Conservation (phyloP, 2,113 vertebrate genomes). For the Mandrillus leucophaeus region DNA sequence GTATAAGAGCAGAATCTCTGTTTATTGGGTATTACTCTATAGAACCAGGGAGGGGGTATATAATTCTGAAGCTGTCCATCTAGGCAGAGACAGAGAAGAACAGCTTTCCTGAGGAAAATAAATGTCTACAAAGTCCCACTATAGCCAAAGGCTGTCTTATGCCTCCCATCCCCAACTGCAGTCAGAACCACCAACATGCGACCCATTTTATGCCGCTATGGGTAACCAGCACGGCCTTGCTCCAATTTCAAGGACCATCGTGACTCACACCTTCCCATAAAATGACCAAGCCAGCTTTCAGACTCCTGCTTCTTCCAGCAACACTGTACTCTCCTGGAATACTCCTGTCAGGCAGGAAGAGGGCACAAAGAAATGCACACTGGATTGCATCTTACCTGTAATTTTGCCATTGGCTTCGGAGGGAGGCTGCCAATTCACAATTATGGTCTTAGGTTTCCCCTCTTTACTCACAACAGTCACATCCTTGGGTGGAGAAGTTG, state of each 20-base stretch:
- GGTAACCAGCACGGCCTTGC: neutral
- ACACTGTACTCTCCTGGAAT: neutral
- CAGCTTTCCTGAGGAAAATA: neutral
- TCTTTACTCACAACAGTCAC: conserved; percentile 99
- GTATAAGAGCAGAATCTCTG: neutral
- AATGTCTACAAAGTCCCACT: neutral
- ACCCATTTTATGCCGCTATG: neutral
- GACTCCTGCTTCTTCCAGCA: neutral
- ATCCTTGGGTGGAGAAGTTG: conserved; percentile 97
- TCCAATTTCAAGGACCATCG: neutral
- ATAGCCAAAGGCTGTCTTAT: neutral
- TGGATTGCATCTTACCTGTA: conserved; percentile 86
- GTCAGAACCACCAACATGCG: neutral
- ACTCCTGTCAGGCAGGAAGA: neutral
- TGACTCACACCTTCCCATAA: neutral
- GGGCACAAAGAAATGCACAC: neutral
- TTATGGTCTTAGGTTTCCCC: conserved; percentile 96
- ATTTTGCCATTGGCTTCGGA: conserved; percentile 99
- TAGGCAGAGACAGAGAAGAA: neutral
- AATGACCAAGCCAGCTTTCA: neutral
- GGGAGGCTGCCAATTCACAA: conserved; percentile 99
- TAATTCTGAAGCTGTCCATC: neutral
- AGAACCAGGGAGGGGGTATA: neutral
- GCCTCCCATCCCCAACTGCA: neutral
- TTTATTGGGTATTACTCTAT: neutral